Percentiles rank a stretch among this genome's conserved stretches.
Evolutionary conservation across 2,797 vertebrate genomes (phyloP).

Genomic region (Champsocephalus esox): DNA sequence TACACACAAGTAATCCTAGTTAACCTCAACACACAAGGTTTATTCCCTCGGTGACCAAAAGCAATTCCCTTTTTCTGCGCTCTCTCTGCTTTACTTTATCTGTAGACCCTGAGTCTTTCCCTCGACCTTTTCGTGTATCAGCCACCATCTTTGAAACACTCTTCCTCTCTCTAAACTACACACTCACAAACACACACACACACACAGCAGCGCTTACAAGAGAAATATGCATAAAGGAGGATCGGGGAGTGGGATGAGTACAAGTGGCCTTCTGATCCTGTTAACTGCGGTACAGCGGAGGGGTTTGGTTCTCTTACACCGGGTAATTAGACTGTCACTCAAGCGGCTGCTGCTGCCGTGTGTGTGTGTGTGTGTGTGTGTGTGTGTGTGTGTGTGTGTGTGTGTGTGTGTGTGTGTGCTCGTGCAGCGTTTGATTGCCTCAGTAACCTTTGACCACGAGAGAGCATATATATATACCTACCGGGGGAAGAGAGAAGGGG

Average conservation of each 20-base stretch:
- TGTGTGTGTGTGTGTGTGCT: conserved; percentile 6
- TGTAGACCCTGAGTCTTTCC: conserved; percentile 34
- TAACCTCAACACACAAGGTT: conserved; percentile 49
- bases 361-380: conserved; percentile 10
- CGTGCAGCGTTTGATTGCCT: conserved; percentile 58
- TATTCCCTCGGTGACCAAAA: conserved; percentile 58
- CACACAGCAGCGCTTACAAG: conserved; percentile 10
- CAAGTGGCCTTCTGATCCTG: conserved; percentile 61
- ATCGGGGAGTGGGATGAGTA: conserved; percentile 28
- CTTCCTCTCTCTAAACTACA: conserved; percentile 1
- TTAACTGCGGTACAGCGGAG: conserved; percentile 55
- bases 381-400: conserved; percentile 10
- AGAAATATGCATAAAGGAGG: conserved; percentile 47
- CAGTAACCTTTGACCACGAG: conserved; percentile 39
- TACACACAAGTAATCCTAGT: conserved; percentile 45
- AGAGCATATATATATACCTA: conserved; percentile 40
- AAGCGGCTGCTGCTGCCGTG: conserved; percentile 19
- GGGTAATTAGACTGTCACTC: conserved; percentile 79
- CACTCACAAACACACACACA: conserved; percentile 24
- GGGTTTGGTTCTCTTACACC: conserved; percentile 37
- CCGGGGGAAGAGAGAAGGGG: conserved; percentile 2
- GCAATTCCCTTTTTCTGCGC: conserved; percentile 48
- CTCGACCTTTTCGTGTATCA: conserved; percentile 30
- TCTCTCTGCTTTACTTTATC: conserved; percentile 54
- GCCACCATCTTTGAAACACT: conserved; percentile 26